Evolutionary conservation across 2,888 invertebrate species (phyloP), one percentile per base, ranked within the genome.

Genomic region (Megamerina dolium): DNA sequence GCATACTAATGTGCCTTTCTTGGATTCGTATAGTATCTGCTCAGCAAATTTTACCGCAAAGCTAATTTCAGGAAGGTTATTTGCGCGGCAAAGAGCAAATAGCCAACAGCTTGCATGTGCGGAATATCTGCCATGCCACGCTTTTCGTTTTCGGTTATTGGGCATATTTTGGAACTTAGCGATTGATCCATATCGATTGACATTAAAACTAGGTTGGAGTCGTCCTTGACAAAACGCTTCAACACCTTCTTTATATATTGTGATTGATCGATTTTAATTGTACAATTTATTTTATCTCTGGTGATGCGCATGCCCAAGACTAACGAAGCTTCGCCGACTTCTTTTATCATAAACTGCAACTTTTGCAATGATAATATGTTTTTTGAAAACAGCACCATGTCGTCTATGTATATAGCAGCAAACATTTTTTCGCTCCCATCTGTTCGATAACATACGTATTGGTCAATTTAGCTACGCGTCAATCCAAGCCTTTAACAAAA

Each of bases 271-370:
- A 44, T 18, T 20, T 42, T 35, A 13, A 51, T 23, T 8, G 14
- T 14, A 9, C 36, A 18, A 14, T 30, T 19, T 38, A 29, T 27
- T 29, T 29, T 29, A 16, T 39, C 18, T 14, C 32, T 41, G n/a
- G 41, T 29, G 27, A 52, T 47, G 31, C 42, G 17, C 13, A 50
- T 27, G 16, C 48, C 49, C 34, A 46, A 41, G 19, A 38, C 9
- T 14, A 19, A 10, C 38, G 40, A 30, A 9, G 43, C 44, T 39
- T 51, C 46, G 20, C 45, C 46, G 10, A 49, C 5, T 19, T 44
- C 37, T 20, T 52, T 48, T 36, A 50, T 48, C 30, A 48, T 46
- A 19, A 49, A 45, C 14, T 37, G 20, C n/a, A n/a, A n/a, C n/a
- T n/a, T n/a, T n/a, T n/a, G n/a, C n/a, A n/a, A n/a, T n/a, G n/a